Evolutionary conservation across 1,140 invertebrate genomes (phyloP).

Genomic region (Acromyrmex charruanus): DNA sequence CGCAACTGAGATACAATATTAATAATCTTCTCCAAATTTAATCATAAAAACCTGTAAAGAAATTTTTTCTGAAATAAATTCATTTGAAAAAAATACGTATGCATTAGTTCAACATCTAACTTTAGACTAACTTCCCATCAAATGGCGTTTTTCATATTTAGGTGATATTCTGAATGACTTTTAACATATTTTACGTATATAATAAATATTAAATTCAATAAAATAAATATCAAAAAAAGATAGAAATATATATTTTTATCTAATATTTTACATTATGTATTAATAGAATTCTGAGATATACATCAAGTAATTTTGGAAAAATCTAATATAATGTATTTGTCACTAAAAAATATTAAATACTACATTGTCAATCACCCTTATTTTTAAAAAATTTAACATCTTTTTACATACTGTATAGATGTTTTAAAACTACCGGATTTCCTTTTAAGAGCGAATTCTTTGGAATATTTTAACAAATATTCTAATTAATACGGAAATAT

Average conservation of each 20-base stretch:
- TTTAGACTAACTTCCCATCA: no score
- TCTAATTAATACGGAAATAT: no score
- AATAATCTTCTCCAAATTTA: no score
- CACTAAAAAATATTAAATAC: constrained; percentile 28
- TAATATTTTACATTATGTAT: constrained; percentile 15
- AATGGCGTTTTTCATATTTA: no score
- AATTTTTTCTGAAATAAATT: no score
- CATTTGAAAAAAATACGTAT: no score
- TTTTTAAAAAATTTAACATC: background rate
- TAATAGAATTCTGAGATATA: background rate
- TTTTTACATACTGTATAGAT: background rate
- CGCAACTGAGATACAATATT: no score
- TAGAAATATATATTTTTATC: constrained; percentile 49
- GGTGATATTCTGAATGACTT: background rate
- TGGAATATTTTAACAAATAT: no score
- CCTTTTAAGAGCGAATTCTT: no score
- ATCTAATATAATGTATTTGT: constrained; percentile 20
- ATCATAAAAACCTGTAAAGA: no score
- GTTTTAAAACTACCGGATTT: no score
- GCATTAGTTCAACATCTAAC: no score
- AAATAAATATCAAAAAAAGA: constrained; percentile 54
- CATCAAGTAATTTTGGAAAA: background rate
- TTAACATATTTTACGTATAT: constrained; percentile 32
- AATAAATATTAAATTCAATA: constrained; percentile 42
- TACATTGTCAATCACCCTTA: background rate